These are phyloP conservation scores for Caracal caracal DNA, from an alignment of 2,113 vertebrate genomes.

Conservation along the genomic window DNA sequence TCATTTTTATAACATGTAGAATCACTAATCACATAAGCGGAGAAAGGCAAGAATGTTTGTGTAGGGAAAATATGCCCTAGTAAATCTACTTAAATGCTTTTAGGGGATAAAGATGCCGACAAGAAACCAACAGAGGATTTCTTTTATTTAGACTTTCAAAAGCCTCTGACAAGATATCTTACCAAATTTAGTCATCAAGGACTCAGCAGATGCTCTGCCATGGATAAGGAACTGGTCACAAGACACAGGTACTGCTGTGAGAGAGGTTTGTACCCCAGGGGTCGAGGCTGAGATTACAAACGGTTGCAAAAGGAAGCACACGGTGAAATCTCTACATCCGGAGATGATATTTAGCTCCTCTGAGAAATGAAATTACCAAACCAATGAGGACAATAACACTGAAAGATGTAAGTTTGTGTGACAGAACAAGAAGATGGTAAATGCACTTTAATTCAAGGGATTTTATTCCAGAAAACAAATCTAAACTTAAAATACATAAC, in stretches of 20 bases:
- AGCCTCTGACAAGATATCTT: not conserved
- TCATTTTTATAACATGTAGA: not conserved
- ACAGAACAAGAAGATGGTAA: not conserved
- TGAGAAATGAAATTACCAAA: not conserved
- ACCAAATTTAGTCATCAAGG: not conserved
- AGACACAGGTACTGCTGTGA: not conserved
- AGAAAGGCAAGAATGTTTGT: not conserved
- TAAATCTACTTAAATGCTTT: not conserved
- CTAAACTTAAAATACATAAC: not conserved
- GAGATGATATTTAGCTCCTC: not conserved
- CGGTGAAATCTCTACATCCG: not conserved
- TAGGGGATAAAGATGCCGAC: not conserved
- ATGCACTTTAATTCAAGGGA: not conserved
- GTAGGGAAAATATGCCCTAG: not conserved
- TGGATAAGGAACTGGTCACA: not conserved
- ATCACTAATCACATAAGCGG: not conserved
- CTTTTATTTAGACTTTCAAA: slow-evolving; percentile 37
- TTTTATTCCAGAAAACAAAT: slow-evolving; percentile 37
- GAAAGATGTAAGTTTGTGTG: not conserved
- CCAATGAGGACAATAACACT: not conserved
- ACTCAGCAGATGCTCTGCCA: not conserved
- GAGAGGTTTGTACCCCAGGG: not conserved
- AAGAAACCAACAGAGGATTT: slow-evolving; percentile 7
- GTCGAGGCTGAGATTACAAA: not conserved
- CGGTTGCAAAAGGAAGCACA: not conserved